Evolutionary conservation across 2,797 vertebrate species (phyloP).

Genomic region (Discoglossus pictus): DNA sequence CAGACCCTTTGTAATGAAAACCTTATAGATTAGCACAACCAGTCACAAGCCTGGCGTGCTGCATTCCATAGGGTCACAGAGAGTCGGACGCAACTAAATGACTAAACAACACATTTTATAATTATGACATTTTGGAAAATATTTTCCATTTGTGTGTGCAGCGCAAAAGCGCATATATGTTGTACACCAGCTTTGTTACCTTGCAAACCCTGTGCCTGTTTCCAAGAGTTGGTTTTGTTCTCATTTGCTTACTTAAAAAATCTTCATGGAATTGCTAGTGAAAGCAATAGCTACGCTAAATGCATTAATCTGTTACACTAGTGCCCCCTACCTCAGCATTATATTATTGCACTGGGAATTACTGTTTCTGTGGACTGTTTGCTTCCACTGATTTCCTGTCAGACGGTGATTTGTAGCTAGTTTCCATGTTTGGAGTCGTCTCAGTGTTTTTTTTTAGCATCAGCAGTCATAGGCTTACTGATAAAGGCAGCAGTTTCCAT

Average conservation of each 20-base stretch:
- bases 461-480: neutral
- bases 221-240: neutral
- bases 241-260: neutral
- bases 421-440: neutral
- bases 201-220: neutral
- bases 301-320: conserved; percentile 39
- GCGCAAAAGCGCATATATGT: no score
- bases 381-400: neutral
- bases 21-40: no score
- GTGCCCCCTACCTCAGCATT: conserved; percentile 43
- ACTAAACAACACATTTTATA: no score
- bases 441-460: no score
- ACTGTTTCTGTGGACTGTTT: neutral
- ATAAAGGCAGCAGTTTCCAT: no score
- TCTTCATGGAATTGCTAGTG: conserved; percentile 7
- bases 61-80: no score
- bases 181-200: neutral
- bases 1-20: no score
- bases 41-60: no score
- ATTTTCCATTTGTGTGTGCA: no score
- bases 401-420: neutral
- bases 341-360: no score
- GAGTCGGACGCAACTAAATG: no score
- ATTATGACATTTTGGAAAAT: no score
- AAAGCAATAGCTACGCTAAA: neutral